Conservation (phyloP, 2,888 invertebrate species). For the Auanema freiburgensis region DNA sequence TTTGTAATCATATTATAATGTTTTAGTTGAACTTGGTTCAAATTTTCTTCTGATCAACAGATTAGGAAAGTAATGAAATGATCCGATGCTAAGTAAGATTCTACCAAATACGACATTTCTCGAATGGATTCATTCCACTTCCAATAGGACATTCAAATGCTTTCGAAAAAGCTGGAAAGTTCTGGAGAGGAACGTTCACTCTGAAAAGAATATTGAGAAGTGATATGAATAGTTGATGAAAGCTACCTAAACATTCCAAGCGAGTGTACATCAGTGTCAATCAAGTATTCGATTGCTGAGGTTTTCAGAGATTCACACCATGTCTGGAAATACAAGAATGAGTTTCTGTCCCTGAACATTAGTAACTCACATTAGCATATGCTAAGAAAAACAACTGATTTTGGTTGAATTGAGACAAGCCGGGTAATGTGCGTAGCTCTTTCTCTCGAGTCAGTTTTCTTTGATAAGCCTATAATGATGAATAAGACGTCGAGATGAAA, state of each 20-base stretch:
- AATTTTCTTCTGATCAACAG: too few species aligned
- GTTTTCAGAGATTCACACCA: conserved; percentile 55
- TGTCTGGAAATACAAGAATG: conserved; percentile 37
- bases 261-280: conserved; percentile 53
- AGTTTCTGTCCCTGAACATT: neutral
- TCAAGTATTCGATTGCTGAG: conserved; percentile 48
- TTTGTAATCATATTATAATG: too few species aligned
- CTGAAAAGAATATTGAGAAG: conserved; percentile 30
- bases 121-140: conserved; percentile 62
- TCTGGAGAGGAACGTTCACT: conserved; percentile 60
- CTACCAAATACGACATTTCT: conserved; percentile 60
- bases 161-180: conserved; percentile 60
- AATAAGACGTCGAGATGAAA: neutral
- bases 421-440: conserved; percentile 59
- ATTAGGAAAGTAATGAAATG: too few species aligned
- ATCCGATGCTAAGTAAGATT: neutral
- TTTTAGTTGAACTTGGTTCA: too few species aligned
- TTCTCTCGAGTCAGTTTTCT: conserved; percentile 33
- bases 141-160: conserved; percentile 62
- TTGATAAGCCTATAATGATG: conserved; percentile 32
- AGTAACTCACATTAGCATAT: conserved; percentile 62
- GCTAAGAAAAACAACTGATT: conserved; percentile 67
- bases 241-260: conserved; percentile 46
- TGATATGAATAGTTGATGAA: neutral
- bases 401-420: conserved; percentile 64